These are phyloP conservation scores for Hesperophylax magnus DNA, from an alignment of 1,140 invertebrate genomes.

Conservation along the genomic window DNA sequence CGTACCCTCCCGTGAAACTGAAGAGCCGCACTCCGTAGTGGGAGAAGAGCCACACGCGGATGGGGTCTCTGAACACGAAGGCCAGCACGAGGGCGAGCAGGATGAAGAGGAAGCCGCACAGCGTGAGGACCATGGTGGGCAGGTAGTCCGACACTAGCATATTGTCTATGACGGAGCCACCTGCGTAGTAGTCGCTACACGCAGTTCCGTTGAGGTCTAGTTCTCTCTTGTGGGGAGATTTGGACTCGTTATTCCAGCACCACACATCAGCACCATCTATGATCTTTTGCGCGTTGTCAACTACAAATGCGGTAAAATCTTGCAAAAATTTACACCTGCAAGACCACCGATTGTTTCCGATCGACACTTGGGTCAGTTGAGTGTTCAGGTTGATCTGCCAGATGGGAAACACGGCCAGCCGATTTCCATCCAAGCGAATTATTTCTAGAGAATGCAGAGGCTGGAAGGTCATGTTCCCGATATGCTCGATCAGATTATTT, in stretches of 20 bases:
- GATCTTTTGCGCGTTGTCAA: conserved; percentile 85
- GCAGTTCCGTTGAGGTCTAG: conserved; percentile 86
- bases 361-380: conserved; percentile 78
- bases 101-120: conserved; percentile 81
- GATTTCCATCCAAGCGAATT: conserved; percentile 88
- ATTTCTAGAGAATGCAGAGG: conserved; percentile 84
- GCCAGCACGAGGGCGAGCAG: conserved; percentile 81
- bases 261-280: conserved; percentile 83
- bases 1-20: conserved; percentile 73
- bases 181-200: conserved; percentile 87
- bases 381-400: conserved; percentile 85
- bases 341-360: conserved; percentile 89
- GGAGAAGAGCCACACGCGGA: conserved; percentile 89
- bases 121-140: conserved; percentile 84
- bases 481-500: conserved; percentile 84
- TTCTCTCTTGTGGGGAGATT: conserved; percentile 79
- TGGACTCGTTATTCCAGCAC: conserved; percentile 84
- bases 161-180: conserved; percentile 85
- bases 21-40: conserved; percentile 88
- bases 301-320: conserved; percentile 86
- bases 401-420: conserved; percentile 83
- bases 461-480: conserved; percentile 86
- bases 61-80: conserved; percentile 87
- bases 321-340: conserved; percentile 93
- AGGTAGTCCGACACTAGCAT: conserved; percentile 88